These are phyloP conservation scores for Macrotis lagotis DNA, from an alignment of 2,113 vertebrate species.

Conservation along the genomic window DNA sequence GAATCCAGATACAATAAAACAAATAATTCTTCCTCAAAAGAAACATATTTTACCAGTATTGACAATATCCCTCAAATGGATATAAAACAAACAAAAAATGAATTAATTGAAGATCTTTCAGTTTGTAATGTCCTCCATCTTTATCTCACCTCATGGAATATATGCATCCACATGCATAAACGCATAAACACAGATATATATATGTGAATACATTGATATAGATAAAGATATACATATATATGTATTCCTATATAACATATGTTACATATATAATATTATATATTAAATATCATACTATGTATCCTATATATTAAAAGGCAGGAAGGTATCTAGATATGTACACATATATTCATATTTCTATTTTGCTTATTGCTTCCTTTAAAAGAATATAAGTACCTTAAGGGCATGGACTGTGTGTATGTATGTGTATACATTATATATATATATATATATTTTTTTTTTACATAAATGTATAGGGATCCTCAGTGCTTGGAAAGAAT, in stretches of 20 bases:
- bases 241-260: too few species aligned
- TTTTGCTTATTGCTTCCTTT: not conserved
- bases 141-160: not conserved
- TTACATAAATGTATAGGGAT: too few species aligned
- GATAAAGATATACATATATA: not conserved
- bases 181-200: not conserved
- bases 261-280: too few species aligned
- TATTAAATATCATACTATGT: too few species aligned
- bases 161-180: not conserved
- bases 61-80: not conserved
- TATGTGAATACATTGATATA: not conserved
- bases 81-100: not conserved
- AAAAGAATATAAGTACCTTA: not conserved
- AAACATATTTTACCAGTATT: not conserved
- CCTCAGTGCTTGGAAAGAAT: not conserved
- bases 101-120: not conserved
- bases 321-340: too few species aligned
- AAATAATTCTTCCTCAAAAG: not conserved
- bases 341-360: not conserved
- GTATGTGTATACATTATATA: too few species aligned
- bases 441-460: too few species aligned
- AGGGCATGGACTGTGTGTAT: not conserved
- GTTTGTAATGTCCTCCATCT: not conserved
- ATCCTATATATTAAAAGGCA: not conserved
- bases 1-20: not conserved